Conservation (phyloP, 2,888 invertebrate species). For the Plebejus argus region DNA sequence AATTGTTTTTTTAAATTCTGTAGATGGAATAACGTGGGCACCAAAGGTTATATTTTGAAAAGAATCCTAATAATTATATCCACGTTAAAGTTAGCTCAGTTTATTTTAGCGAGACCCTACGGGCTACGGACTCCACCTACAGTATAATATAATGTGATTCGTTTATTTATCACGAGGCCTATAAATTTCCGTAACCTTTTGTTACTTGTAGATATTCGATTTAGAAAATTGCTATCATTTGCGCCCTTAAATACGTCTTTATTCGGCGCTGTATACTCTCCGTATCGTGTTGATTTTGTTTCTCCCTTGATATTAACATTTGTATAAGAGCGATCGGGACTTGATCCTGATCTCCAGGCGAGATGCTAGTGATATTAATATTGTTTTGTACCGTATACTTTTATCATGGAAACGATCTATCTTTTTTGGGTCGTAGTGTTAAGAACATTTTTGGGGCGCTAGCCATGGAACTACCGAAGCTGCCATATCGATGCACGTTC, state of each 20-base stretch:
- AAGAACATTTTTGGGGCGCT: neutral
- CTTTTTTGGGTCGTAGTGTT: neutral
- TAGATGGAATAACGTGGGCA: neutral
- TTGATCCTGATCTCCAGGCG: neutral
- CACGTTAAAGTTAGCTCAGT: neutral
- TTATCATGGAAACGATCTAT: neutral
- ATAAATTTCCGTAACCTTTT: conserved; percentile 33
- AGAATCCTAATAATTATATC: neutral
- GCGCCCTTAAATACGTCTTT: conserved; percentile 31
- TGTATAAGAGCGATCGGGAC: conserved; percentile 16
- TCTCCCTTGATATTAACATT: conserved; percentile 26
- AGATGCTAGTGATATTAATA: conserved; percentile 8
- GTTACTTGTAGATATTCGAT: conserved; percentile 35
- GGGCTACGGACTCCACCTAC: neutral
- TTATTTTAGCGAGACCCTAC: neutral
- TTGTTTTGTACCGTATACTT: neutral
- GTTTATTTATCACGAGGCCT: conserved; percentile 23
- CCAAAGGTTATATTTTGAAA: neutral
- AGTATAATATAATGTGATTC: conserved; percentile 4
- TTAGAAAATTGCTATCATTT: conserved; percentile 34
- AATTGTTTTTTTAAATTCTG: too few relatives aligned
- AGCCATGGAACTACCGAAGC: too few relatives aligned
- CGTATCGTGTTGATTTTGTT: conserved; percentile 24
- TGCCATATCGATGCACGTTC: too few relatives aligned
- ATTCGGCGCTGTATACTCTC: conserved; percentile 23